A percentile compares a stretch with the other conserved stretches of the same genome.
Evolutionary conservation across 2,113 vertebrate species (phyloP).

Genomic region (Engystomops pustulosus): DNA sequence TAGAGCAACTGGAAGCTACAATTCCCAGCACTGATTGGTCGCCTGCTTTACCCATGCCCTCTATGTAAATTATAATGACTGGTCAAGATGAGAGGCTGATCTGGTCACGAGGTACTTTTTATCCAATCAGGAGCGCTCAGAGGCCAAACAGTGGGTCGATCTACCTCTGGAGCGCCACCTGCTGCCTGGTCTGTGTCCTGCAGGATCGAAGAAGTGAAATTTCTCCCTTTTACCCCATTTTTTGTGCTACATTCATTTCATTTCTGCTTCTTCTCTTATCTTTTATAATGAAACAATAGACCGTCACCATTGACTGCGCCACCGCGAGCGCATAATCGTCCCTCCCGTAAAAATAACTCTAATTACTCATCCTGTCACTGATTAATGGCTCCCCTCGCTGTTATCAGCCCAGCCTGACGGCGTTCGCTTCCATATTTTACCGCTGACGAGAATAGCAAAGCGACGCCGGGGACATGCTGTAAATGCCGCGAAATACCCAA

Average conservation of each 20-base stretch:
- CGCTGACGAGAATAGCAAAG: not conserved
- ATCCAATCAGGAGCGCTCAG: too few relatives aligned
- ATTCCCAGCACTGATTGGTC: too few relatives aligned
- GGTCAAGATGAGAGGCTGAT: too few relatives aligned
- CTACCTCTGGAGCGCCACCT: not conserved
- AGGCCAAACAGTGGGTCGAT: not conserved
- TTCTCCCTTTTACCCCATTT: not conserved
- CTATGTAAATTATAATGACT: too few relatives aligned
- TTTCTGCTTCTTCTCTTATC: not conserved
- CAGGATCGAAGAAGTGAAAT: not conserved
- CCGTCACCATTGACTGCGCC: not conserved
- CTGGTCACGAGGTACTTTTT: not conserved
- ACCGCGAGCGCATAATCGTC: not conserved
- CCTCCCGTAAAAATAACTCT: constrained; percentile 26
- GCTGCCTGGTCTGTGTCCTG: not conserved
- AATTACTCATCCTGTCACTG: constrained; percentile 29
- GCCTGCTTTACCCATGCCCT: too few relatives aligned
- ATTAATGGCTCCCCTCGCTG: not conserved
- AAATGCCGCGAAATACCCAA: not conserved
- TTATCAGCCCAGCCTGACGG: not conserved
- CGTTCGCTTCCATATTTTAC: constrained; percentile 5
- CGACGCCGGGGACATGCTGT: not conserved
- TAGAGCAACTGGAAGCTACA: too few relatives aligned
- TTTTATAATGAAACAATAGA: not conserved
- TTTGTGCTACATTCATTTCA: not conserved